Base-by-base conservation (phyloP, 2,113 vertebrate genomes). In the Menidia beryllina region DNA sequence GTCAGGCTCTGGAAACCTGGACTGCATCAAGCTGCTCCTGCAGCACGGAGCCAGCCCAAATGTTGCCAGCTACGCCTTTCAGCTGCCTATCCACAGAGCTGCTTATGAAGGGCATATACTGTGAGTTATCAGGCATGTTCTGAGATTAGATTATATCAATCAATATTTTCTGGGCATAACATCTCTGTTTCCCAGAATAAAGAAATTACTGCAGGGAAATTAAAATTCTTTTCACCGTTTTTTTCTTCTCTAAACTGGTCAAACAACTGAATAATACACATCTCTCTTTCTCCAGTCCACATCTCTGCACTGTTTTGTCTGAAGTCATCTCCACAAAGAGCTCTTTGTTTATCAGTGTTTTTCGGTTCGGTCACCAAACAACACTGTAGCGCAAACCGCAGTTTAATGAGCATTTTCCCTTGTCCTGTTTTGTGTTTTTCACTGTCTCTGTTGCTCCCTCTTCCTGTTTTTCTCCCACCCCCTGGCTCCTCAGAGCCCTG, bases 21-120 rank as follows among this genome's bases (percentile, higher is more conserved):
- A 95, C 85, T 95, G 95, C 41, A 78, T 95, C 25, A 68, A 92
- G 52, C 91, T 97, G 77, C 91, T 97, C 52, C 79, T 97, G 87
- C 89, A 93, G 66, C 93, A 95, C 0, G 94, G 95, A 65, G 96
- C 95, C 74, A 95, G 90, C 57, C 93, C 94, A 3, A 96, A 94
- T 3, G 83, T 95, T 26, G 93, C 95, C 27, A 95, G 92, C 77
- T 90, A 90, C 41, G 91, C 94, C 60, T 94, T 86, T 20, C 91
- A 95, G 64, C 93, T 96, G 57, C 95, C 95, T 23, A 95, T 97
- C 86, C 95, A 96, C 86, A 89, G 93, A 75, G 95, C 94, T 2
- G 94, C 95, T 21, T 95, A 95, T 5, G 94, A 94, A 84, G 95
- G 95, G 2, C 94, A 97, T 90, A 95, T 93, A 50, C 86, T 97